Evolutionary conservation across 2,113 vertebrate species (phyloP).

Genomic region (Athene noctua): DNA sequence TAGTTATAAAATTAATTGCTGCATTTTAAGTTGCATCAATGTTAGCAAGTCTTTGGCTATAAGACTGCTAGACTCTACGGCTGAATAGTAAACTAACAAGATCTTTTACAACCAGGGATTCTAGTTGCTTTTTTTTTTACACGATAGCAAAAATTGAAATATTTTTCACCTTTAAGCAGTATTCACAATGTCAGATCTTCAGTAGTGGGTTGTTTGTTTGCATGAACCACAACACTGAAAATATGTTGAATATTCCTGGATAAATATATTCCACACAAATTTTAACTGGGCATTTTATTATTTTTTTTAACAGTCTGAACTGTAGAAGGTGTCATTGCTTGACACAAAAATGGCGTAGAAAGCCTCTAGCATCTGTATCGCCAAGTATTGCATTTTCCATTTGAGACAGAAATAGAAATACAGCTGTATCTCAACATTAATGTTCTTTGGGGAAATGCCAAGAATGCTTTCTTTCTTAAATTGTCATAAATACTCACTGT

Average conservation of each 20-base stretch:
- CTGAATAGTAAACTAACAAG: not conserved
- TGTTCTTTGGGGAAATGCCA: not conserved
- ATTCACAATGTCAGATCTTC: not conserved
- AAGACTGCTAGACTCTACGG: not conserved
- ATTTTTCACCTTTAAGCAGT: not conserved
- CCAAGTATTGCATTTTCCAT: not conserved
- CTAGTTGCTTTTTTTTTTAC: not conserved
- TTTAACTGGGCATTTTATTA: not conserved
- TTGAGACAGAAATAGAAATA: conserved; percentile 23
- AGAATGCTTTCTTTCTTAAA: not conserved
- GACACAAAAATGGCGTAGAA: not conserved
- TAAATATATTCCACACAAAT: not conserved
- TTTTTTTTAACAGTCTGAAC: not conserved
- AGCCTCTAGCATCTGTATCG: not conserved
- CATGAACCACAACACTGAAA: not conserved
- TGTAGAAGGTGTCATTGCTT: not conserved
- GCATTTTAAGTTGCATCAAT: not conserved
- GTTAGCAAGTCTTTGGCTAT: not conserved
- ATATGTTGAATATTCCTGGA: not conserved
- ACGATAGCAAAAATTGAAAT: not conserved
- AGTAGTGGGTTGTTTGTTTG: not conserved
- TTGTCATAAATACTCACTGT: not conserved
- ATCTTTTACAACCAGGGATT: not conserved
- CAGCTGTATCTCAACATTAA: conserved; percentile 6
- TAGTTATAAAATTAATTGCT: not conserved